Evolutionary conservation across 2,797 vertebrate genomes (phyloP), one percentile per base, ranked within the genome.

Genomic region (Syngnathus rostellatus): DNA sequence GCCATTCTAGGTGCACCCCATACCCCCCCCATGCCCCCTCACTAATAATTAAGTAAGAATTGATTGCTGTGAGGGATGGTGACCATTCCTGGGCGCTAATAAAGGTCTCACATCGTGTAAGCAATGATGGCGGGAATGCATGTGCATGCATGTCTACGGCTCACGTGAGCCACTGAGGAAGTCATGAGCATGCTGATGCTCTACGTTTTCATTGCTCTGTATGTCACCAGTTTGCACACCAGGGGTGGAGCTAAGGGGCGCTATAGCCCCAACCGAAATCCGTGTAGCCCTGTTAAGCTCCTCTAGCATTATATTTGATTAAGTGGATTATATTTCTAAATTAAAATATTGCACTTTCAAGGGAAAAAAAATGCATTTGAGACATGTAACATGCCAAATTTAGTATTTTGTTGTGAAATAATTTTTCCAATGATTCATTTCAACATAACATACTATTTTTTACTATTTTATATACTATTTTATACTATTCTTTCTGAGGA

Each of bases 41-140:
- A 43, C 43, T 66, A 85, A 86, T 88, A 87, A 89, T 90, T 83
- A 86, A 81, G 84, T 84, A 85, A 84, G 81, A 84, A 84, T 80
- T 80, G 83, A 89, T 83, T 85, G 77, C 81, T 63, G 77, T 68
- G 80, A 78, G 78, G 77, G 64, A 67, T 82, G 67, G 39, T 72
- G 77, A 83, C 53, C 53, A 54, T 69, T 66, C 54, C 53, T 60
- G 72, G 67, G 61, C 62, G 75, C 72, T 55, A 77, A 84, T 83
- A 81, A 81, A 74, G 68, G 68, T 73, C 74, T 77, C 65, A 63
- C 50, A 68, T 62, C 76, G 73, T 71, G 68, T 72, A 69, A 67
- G 74, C 41, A 73, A 62, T 79, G 67, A 80, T 63, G 39, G 60
- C 59, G 45, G 53, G 58, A 64, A 40, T 17, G 41, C 37, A 69